Evolutionary conservation across 2,113 vertebrate genomes (phyloP), one percentile per base, ranked within the genome.

Genomic region (Hippolais icterina): DNA sequence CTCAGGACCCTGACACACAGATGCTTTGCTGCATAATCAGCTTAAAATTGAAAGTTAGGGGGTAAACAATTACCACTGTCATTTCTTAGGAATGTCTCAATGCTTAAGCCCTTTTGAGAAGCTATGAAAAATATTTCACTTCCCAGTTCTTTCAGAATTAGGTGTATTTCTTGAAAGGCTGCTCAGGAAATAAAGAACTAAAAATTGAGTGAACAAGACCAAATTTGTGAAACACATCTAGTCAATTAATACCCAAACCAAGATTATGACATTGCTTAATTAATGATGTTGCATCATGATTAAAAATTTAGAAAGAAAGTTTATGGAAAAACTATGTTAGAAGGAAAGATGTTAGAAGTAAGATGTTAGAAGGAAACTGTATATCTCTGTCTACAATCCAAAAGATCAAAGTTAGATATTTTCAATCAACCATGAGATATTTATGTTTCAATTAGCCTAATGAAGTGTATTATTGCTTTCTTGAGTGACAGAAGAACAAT

Each of bases 401-500:
- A 46, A 41, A 75, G 33, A 85, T 29, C 42, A 76, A 75, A 91
- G 61, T 83, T 94, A 86, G 17, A 11, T 64, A 50, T 44, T 61
- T 92, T 72, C 50, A 76, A 19, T 86, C 63, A 95, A 10, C 24
- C 24, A n/a, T 60, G 25, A 72, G 21, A 33, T 35, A 37, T 83
- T 80, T 52, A 76, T 57, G 28, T 69, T 83, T 80, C 63, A 65
- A 15, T 88, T 64, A 94, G 71, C 31, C 28, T 92, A 47, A 59
- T 89, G 50, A 92, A 95, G 89, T 80, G 49, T 86, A 31, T 69
- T 86, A 81, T 74, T 86, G 16, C 28, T 77, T 94, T 92, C 69
- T 80, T 77, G 64, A 91, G 42, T 41, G 11, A 25, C 33, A 79
- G 28, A 83, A 88, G 70, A 88, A 47, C 12, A 83, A 89, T 61